phyloP scores from a whole-genome alignment of 2,797 vertebrate genomes.

The Muraenolepis orangiensis region DNA sequence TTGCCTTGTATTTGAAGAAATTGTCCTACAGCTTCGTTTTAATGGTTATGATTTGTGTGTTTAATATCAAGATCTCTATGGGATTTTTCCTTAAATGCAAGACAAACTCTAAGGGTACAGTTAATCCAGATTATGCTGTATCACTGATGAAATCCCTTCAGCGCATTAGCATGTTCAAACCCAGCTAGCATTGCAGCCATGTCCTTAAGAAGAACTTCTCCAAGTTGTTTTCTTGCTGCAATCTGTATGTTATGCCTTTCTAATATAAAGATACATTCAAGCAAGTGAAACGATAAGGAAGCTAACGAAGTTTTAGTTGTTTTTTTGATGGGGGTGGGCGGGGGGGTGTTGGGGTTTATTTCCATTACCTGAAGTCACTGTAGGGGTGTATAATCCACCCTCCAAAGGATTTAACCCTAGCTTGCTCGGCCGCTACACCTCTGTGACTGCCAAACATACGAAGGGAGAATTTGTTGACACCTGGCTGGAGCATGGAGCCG shows the following conservation, averaged over 20 bases:
- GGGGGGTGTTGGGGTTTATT: neutral
- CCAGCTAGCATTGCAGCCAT: slow-evolving; percentile 48
- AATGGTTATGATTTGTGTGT: neutral
- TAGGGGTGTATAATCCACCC: slow-evolving; percentile 95
- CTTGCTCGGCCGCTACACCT: slow-evolving; percentile 90
- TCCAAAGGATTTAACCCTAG: slow-evolving; percentile 87
- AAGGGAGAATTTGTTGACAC: slow-evolving; percentile 96
- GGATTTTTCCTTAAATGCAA: slow-evolving; percentile 13
- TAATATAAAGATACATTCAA: neutral
- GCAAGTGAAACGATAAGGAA: neutral
- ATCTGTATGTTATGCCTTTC: neutral
- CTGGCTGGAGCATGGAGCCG: slow-evolving; percentile 85
- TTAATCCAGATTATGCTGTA: slow-evolving; percentile 73
- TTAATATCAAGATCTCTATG: slow-evolving; percentile 4
- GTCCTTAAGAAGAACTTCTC: slow-evolving; percentile 53
- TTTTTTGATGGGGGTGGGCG: neutral
- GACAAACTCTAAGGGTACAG: slow-evolving; percentile 29
- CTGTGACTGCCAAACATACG: slow-evolving; percentile 95
- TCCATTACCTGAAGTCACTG: slow-evolving; percentile 91
- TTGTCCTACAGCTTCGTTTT: neutral
- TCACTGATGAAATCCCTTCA: slow-evolving; percentile 72
- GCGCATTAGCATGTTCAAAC: slow-evolving; percentile 65
- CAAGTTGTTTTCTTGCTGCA: neutral
- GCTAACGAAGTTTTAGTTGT: neutral
- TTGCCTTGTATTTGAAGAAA: neutral